Evolutionary conservation across 2,113 vertebrate genomes (phyloP), one percentile per base, ranked within the genome.

Genomic region (Egretta garzetta): DNA sequence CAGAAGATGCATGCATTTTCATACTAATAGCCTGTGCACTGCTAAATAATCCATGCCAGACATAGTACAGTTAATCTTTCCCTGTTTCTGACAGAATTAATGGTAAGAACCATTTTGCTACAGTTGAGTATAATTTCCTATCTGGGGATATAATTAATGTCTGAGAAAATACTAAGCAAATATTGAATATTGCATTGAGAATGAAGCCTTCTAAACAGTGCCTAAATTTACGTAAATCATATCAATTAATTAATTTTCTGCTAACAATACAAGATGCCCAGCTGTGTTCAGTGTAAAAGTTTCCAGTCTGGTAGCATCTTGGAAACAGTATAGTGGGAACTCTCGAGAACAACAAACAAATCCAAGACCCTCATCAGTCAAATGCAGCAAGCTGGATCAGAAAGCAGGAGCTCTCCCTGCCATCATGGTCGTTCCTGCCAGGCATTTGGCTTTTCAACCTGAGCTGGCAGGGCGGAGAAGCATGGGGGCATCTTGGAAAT

Each of bases 141-240:
- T 97, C 88, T 96, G 60, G 86, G 50, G 45, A 80, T 97, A 49
- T 95, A 96, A 97, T 95, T 97, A 95, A 93, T 90, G 58, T 81
- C 90, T 95, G 92, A 95, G 90, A 97, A 97, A 84, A 96, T 91
- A 95, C 88, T 97, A 96, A 95, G 75, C 90, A 97, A 97, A 97
- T 97, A 96, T 88, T 92, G 88, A 91, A 91, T 83, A 76, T 47
- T 88, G 47, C 14, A 13, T 62, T 93, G 80, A 95, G 87, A 97
- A 88, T 95, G 68, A 96, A 92, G 86, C 68, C 62, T 56, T 94
- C 76, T 86, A 95, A 89, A 92, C 59, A 82, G 55, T 91, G 90
- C 92, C 52, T 83, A 86, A 94, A 92, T 55, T 87, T 86, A 76
- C 53, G 94, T 77, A 60, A 97, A 80, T 89, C 28, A n/a, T 84